Evolutionary conservation across 2,888 invertebrate species (phyloP), one percentile per base, ranked within the genome.

Genomic region (Chrysolina americana): DNA sequence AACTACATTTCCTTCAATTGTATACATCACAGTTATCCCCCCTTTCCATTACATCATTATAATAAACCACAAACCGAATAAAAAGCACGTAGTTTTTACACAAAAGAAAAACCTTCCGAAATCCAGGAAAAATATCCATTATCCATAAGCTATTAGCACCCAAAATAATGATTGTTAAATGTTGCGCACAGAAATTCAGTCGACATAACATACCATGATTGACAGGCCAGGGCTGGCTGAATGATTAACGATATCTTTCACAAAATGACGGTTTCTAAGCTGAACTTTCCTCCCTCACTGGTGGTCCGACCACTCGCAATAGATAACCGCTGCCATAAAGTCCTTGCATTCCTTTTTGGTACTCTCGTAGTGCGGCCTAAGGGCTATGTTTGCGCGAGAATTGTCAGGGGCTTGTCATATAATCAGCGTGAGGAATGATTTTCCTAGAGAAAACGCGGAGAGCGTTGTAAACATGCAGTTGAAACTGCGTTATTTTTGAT

Each of bases 181-280:
- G 83, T 84, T 83, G 81, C 80, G 81, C 80, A 82, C 80, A 76
- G 79, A 80, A 74, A 79, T 80, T 78, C 79, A 81, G 79, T 81
- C 81, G 79, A 81, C 83, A 81, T 82, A 84, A 84, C 82, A 82
- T 82, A 79, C 83, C 85, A 87, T 87, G 88, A 88, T 88, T 88
- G 88, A 88, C 88, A 88, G 86, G 83, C 83, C 82, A 85, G 87
- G 86, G 87, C 85, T 84, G 84, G 82, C 85, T 75, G 79, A 84
- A 87, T 88, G 88, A 88, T 88, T 87, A 87, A 88, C 86, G 87
- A 86, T 86, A 85, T 85, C 85, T 86, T 87, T 83, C 86, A 85
- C 85, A 87, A 87, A 88, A 87, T 87, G 87, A 87, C 87, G 87
- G 86, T 87, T 87, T 84, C 86, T 83, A 83, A 86, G 83, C 85